Evolutionary conservation across 2,888 invertebrate genomes (phyloP), one percentile per base, ranked within the genome.

Genomic region (Tipula confusa): DNA sequence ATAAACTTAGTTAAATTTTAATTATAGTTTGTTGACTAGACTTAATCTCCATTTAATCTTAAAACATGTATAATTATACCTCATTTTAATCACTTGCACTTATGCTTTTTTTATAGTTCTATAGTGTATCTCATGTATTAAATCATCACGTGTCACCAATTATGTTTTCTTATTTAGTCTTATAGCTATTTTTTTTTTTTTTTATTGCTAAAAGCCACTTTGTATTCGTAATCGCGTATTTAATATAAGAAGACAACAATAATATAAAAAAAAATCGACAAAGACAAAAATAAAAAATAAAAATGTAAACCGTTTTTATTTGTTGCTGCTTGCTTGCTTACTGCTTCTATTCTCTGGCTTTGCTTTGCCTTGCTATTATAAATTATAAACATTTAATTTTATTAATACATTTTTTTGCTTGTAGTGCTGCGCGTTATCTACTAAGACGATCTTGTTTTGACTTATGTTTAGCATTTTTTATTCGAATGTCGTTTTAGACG

Each of bases 131-230:
- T 64, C 64, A 64, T 64, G 64, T 64, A 64, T 64, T 64, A 64
- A 64, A 64, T 64, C 64, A 64, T 64, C 64, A 64, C 64, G 64
- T 64, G 64, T 64, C 64, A 64, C 64, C 64, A 64, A 64, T 64
- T 64, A 64, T 64, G 64, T 64, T 64, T 64, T 64, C 64, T 64
- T 64, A 24, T 64, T 64, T 64, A 64, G 64, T 24, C 24, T 64
- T 24, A 64, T 24, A 43, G 3, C 1, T 43, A 24, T 64, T 9
- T 18, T 24, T 24, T 24, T 24, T 24, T 24, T 0, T 64, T 64
- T 64, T 64, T 64, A 64, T 64, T 64, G 64, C 24, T 64, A 64
- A 24, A 64, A 64, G 64, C 64, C 64, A 64, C 64, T 64, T 64
- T 64, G 64, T 64, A 64, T 64, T 64, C 64, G 64, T 64, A 64